Base-by-base conservation (phyloP, 2,888 invertebrate species). In the Polymixis lichenea region DNA sequence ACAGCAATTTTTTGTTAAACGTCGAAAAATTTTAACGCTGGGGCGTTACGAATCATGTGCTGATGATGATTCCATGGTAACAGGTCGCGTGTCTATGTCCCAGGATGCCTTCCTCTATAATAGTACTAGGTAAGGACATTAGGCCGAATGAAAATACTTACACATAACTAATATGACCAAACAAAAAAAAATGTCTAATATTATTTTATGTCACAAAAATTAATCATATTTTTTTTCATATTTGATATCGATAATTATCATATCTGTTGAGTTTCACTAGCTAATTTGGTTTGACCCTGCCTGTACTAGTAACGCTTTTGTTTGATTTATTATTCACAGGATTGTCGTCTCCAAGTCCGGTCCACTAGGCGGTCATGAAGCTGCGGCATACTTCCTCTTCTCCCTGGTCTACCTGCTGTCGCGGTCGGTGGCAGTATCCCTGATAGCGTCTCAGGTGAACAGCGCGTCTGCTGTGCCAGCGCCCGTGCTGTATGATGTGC, bases 381-480 rank as follows among this genome's bases (percentile, higher is more conserved):
- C 97, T 69, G 97, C 97, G 0, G 86, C 97, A 3, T 98, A 98
- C 90, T 98, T 97, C 86, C 94, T 97, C 67, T 97, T 97, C 89
- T 98, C 98, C 0, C 97, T 98, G 80, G 97, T 97, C 19, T 98
- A 97, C 88, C 92, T 98, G 46, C 94, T 98, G 66, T 92, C 96
- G 11, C 95, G 98, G 69, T 97, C 97, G 0, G 92, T 97, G 0
- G 97, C 97, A 0, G 97, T 98, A 0, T 97, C 97, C 0, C 90
- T 98, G 58, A 97, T 97, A 69, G 97, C 97, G 0, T 97, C 97
- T 0, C 95, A 97, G 79, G 96, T 97, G 0, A 95, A 97, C 87
- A 95, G 97, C 11, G 97, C 97, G 8, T 97, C 97, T 9, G 91
- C 93, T 51, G 94, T 97, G 1, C 97, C 97, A 0, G 97, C 97